Conservation (phyloP, 2,797 vertebrate species). For the Nannoperca australis region DNA sequence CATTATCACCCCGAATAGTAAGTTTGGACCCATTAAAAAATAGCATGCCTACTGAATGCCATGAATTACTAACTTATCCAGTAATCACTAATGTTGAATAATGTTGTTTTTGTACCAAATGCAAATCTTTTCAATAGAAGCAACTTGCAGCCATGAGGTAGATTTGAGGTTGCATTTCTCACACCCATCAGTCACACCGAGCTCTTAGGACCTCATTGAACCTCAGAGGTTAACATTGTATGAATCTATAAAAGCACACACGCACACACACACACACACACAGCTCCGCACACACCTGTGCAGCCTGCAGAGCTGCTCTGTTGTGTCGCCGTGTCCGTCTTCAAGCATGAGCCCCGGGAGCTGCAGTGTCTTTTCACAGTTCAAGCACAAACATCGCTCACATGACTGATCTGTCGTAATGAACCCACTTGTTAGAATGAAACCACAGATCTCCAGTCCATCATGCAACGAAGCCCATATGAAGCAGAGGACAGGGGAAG, state of each 20-base stretch:
- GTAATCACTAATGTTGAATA: conserved; percentile 21
- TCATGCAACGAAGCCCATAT: conserved; percentile 38
- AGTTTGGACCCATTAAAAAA: conserved; percentile 20
- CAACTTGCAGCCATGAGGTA: no score
- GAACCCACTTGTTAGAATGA: not conserved
- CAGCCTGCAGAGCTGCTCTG: conserved; percentile 10
- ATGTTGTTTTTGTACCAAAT: not conserved
- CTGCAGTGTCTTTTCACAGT: conserved; percentile 48
- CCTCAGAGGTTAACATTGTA: not conserved
- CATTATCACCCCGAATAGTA: conserved; percentile 7
- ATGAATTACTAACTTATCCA: conserved; percentile 40
- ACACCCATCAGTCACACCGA: not conserved
- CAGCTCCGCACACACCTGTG: not conserved
- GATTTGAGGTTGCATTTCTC: not conserved
- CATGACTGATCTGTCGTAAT: not conserved
- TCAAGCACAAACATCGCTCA: conserved; percentile 66
- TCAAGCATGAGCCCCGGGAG: conserved; percentile 13
- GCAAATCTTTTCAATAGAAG: not conserved
- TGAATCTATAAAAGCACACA: not conserved
- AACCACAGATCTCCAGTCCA: not conserved
- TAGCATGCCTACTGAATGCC: conserved; percentile 42
- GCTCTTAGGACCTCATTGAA: not conserved
- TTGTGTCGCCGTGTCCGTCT: conserved; percentile 16
- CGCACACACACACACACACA: not conserved
- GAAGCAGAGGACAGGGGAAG: conserved; percentile 30